Evolutionary conservation across 2,113 vertebrate genomes (phyloP).

Genomic region (Periophthalmus modestus): DNA sequence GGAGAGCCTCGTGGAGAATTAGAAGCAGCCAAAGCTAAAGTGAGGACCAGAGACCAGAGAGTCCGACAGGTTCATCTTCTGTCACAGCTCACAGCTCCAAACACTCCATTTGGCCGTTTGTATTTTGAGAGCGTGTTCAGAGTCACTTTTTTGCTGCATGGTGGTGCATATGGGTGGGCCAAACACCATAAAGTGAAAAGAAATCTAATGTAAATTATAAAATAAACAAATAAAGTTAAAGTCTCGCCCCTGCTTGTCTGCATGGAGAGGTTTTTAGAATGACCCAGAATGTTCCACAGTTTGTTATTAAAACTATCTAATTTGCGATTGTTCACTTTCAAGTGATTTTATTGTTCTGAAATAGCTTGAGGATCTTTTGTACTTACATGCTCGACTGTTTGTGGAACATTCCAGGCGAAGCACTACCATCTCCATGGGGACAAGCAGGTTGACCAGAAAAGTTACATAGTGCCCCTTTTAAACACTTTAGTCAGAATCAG

Average conservation of each 20-base stretch:
- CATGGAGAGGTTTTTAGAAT: no score
- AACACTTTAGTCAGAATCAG: background rate
- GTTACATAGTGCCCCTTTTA: background rate
- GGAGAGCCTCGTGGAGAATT: background rate
- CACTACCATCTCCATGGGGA: no score
- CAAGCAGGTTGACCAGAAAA: no score
- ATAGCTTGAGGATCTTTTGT: no score
- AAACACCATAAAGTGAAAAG: background rate
- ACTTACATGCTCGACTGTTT: no score
- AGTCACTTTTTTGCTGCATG: background rate
- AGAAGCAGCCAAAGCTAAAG: conserved; percentile 7
- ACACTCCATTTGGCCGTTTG: background rate
- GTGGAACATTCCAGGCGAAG: no score
- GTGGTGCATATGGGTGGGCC: background rate
- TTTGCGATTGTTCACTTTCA: no score
- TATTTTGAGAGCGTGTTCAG: background rate
- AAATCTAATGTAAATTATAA: background rate
- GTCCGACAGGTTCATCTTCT: conserved; percentile 35
- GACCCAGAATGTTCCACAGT: no score
- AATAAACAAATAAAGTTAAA: background rate
- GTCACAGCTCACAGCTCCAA: conserved; percentile 4
- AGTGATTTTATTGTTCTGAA: no score
- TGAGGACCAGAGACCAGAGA: conserved; percentile 15
- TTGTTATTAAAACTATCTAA: no score
- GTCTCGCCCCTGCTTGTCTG: no score